Evolutionary conservation across 2,113 vertebrate genomes (phyloP).

Genomic region (Paralichthys olivaceus): DNA sequence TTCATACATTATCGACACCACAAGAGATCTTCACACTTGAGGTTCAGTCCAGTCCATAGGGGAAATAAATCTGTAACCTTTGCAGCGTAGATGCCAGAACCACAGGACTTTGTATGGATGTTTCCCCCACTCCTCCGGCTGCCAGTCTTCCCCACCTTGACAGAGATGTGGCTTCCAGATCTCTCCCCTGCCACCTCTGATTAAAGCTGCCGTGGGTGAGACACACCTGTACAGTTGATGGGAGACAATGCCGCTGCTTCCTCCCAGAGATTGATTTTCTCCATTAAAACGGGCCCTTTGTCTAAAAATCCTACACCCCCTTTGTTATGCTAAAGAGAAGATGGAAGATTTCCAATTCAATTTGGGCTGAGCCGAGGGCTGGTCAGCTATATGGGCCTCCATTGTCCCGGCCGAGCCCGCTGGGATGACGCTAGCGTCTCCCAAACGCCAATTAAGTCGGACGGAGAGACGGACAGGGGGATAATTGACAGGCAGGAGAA

Average conservation of each 20-base stretch:
- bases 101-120: too few species aligned
- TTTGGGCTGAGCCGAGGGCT: constrained; percentile 89
- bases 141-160: constrained; percentile 9
- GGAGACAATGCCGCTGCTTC: constrained; percentile 79
- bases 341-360: constrained; percentile 97
- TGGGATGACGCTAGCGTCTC: constrained; percentile 89
- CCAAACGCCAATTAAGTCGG: constrained; percentile 92
- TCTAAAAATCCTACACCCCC: constrained; percentile 87
- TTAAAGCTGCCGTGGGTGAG: constrained; percentile 76
- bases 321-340: constrained; percentile 97
- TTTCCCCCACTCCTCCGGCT: not conserved
- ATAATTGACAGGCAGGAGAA: constrained; percentile 91
- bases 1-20: too few species aligned
- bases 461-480: constrained; percentile 84
- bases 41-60: not conserved
- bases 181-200: constrained; percentile 86
- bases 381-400: constrained; percentile 89
- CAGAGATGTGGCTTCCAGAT: constrained; percentile 75
- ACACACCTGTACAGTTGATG: constrained; percentile 84
- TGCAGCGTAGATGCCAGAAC: not conserved
- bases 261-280: constrained; percentile 86
- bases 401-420: constrained; percentile 84
- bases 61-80: not conserved
- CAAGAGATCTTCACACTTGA: not conserved
- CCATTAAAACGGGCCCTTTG: constrained; percentile 90